A percentile compares a stretch with the other conserved stretches of the same genome.
Conservation (phyloP, 1,140 invertebrate species). For the Drosophila arizonae region DNA sequence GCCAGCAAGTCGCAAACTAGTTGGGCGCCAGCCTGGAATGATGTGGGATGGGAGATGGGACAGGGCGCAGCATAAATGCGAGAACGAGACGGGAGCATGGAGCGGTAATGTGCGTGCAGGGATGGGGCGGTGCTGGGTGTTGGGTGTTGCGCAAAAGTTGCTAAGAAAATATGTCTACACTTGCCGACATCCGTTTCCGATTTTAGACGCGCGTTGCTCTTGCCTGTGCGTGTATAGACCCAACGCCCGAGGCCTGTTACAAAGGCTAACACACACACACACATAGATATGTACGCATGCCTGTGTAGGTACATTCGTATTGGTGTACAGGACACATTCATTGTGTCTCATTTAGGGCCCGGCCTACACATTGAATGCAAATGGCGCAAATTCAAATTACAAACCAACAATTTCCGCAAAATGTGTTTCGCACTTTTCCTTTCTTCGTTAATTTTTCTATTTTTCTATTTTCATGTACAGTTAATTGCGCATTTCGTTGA, state of each 20-base stretch:
- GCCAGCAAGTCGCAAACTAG: slow-evolving; percentile 57
- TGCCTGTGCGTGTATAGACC: slow-evolving; percentile 26
- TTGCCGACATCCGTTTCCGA: slow-evolving; percentile 72
- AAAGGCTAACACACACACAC: slow-evolving; percentile 58
- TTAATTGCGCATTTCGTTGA: slow-evolving; percentile 53
- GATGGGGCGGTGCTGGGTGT: no score
- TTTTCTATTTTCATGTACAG: slow-evolving; percentile 18
- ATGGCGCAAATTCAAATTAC: slow-evolving; percentile 66
- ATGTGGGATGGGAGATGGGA: background rate
- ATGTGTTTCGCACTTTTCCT: slow-evolving; percentile 39
- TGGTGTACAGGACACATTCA: slow-evolving; percentile 55
- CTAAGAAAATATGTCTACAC: slow-evolving; percentile 75
- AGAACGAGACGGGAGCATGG: slow-evolving; percentile 4
- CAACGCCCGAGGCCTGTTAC: slow-evolving; percentile 42
- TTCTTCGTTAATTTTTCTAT: slow-evolving; percentile 1
- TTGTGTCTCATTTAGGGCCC: slow-evolving; percentile 27
- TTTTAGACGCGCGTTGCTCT: slow-evolving; percentile 34
- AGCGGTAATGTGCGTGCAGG: background rate
- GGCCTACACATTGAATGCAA: slow-evolving; percentile 52
- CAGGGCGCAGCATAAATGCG: slow-evolving; percentile 30
- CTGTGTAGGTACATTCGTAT: background rate
- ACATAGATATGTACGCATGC: slow-evolving; percentile 1
- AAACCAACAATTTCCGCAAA: slow-evolving; percentile 69
- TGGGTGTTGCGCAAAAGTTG: slow-evolving; percentile 42
- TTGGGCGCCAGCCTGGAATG: slow-evolving; percentile 21